These are phyloP conservation scores for Acheta domesticus DNA, from an alignment of 2,888 invertebrate species.

Conservation along the genomic window DNA sequence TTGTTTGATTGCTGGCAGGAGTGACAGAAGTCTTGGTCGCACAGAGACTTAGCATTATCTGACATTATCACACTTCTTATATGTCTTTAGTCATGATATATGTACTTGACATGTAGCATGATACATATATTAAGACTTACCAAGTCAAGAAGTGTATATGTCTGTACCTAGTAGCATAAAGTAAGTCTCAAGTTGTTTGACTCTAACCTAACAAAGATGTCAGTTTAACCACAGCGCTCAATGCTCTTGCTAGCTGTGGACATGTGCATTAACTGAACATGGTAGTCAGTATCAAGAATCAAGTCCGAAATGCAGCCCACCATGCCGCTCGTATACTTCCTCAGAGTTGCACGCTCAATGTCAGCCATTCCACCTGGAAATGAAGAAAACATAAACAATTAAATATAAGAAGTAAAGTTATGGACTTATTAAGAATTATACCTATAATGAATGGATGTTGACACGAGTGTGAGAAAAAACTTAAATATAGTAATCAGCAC, in stretches of 20 bases:
- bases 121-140: background rate
- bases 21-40: constrained; percentile 18
- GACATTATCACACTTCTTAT: background rate
- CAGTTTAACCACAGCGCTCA: constrained; percentile 35
- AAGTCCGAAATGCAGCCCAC: constrained; percentile 81
- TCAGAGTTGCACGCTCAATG: constrained; percentile 62
- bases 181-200: background rate
- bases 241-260: constrained; percentile 55
- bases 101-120: background rate
- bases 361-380: constrained; percentile 75
- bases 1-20: constrained; percentile 18
- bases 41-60: constrained; percentile 7
- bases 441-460: constrained; percentile 23
- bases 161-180: constrained; percentile 9
- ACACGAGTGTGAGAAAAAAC: background rate
- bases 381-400: constrained; percentile 31
- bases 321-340: constrained; percentile 70
- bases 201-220: background rate
- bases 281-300: constrained; percentile 73
- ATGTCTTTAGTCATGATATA: background rate
- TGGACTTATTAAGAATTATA: background rate
- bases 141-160: background rate
- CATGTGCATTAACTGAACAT: constrained; percentile 60
- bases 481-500: no score
- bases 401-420: constrained; percentile 23